A percentile compares a stretch with the other conserved stretches of the same genome.
phyloP scores from a whole-genome alignment of 2,888 invertebrate species.

The Sympetrum striolatum region DNA sequence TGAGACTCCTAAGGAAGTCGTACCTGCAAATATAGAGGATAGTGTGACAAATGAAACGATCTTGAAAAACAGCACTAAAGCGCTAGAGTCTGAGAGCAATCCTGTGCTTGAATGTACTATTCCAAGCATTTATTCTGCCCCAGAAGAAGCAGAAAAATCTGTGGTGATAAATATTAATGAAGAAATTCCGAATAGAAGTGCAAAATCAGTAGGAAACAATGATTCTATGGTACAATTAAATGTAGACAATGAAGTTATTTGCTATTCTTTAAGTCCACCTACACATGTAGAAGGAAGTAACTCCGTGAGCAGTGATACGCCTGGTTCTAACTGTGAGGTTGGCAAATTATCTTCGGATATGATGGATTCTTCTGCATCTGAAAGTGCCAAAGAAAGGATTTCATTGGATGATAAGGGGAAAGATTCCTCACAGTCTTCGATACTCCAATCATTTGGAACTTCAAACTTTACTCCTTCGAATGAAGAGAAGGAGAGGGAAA shows the following conservation, averaged over 20 bases:
- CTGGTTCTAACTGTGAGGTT: neutral
- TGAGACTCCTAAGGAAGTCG: neutral
- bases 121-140: neutral
- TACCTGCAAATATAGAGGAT: neutral
- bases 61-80: neutral
- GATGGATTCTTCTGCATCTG: neutral
- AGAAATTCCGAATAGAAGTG: neutral
- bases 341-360: neutral
- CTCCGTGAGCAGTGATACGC: neutral
- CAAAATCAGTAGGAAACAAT: neutral
- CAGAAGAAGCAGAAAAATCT: neutral
- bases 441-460: conserved; percentile 5
- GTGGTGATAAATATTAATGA: too few relatives aligned
- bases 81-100: neutral
- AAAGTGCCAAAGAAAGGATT: neutral
- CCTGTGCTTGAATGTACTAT: neutral
- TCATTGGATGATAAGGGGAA: neutral
- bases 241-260: neutral
- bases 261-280: neutral
- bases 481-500: neutral
- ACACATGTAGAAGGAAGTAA: neutral
- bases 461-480: neutral
- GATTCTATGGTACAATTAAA: neutral
- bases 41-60: neutral
- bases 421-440: neutral